These are phyloP conservation scores for Tringa solitaria DNA, from an alignment of 2,113 vertebrate genomes.

Conservation along the genomic window DNA sequence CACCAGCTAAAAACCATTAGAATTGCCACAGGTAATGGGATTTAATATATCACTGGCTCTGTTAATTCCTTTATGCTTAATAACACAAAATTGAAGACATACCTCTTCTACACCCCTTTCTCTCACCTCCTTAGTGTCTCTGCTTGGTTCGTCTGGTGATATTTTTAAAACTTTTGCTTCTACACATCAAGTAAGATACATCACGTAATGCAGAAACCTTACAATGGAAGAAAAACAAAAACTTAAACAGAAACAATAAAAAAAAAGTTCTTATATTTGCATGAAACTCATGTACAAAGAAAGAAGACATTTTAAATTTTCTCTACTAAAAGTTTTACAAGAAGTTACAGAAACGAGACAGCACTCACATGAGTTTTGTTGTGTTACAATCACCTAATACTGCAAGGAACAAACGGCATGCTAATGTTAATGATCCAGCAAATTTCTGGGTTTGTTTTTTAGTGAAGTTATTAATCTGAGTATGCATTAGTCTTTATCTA, in stretches of 20 bases:
- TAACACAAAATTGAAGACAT: conserved; percentile 31
- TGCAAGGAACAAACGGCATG: not conserved
- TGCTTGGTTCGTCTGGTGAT: not conserved
- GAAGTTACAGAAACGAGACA: not conserved
- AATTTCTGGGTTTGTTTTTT: not conserved
- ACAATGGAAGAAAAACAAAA: not conserved
- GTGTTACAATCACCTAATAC: not conserved
- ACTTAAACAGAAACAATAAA: not conserved
- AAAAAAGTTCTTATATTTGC: not conserved
- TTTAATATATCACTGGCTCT: not conserved
- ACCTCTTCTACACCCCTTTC: not conserved
- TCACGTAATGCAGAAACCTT: not conserved
- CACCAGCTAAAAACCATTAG: not conserved
- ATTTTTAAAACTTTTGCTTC: not conserved
- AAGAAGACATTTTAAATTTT: not conserved
- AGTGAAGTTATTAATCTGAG: not conserved
- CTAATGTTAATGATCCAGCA: not conserved
- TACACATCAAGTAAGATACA: not conserved
- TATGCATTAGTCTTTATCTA: not conserved
- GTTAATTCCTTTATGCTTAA: conserved; percentile 35
- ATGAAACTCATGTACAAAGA: not conserved
- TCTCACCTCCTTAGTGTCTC: not conserved
- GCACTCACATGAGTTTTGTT: not conserved
- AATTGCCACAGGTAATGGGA: not conserved
- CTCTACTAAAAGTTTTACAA: not conserved